Percentiles rank a stretch among this genome's conserved stretches.
Conservation (phyloP, 2,797 vertebrate species). For the Morus bassanus region DNA sequence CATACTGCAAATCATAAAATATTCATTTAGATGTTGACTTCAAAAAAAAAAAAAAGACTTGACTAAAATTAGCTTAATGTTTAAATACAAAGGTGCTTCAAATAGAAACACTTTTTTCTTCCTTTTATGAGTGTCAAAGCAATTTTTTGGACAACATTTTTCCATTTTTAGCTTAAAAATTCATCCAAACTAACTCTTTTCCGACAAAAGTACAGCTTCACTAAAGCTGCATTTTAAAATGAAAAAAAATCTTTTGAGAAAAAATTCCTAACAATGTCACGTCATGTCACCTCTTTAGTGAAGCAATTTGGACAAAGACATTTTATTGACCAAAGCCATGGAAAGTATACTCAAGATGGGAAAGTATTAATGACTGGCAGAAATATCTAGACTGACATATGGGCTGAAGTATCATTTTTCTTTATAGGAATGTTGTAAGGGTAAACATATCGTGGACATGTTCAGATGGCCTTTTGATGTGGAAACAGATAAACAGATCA, state of each 20-base stretch:
- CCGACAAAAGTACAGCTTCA: not conserved
- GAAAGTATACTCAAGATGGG: not conserved
- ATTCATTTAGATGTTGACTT: conserved; percentile 37
- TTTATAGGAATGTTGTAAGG: not conserved
- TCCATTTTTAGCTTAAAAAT: conserved; percentile 12
- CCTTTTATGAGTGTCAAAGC: not conserved
- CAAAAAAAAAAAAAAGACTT: not conserved
- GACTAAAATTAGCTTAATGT: conserved; percentile 13
- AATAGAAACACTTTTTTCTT: not conserved
- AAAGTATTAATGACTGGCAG: not conserved
- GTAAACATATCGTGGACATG: fast-evolving
- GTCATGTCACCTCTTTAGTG: not conserved
- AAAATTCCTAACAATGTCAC: not conserved
- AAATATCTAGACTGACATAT: not conserved
- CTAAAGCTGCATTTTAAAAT: not conserved
- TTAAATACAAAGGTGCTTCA: conserved; percentile 39
- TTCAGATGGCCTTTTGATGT: not conserved
- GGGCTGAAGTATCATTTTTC: not conserved
- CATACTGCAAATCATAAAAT: not conserved
- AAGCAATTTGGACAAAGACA: not conserved
- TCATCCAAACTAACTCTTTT: not conserved
- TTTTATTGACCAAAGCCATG: not conserved
- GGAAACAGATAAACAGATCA: not conserved
- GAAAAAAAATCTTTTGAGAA: not conserved
- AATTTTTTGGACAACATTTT: not conserved